phyloP scores from a whole-genome alignment of 2,888 invertebrate species.

The Trilocha varians region DNA sequence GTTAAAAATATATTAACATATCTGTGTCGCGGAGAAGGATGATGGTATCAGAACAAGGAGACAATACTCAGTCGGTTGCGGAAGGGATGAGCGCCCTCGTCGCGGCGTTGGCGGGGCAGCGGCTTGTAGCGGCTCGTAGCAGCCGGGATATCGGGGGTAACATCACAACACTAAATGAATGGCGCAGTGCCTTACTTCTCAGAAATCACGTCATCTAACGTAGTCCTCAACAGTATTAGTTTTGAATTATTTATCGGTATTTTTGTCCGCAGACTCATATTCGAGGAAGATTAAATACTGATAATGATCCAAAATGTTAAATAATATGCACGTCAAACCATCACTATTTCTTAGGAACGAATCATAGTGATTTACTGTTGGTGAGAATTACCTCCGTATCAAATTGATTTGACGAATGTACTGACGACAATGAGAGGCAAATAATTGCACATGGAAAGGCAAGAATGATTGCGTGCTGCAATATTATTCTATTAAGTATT shows the following conservation, averaged over 20 bases:
- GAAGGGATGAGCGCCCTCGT: conserved; percentile 21
- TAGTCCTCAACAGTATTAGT: too few relatives aligned
- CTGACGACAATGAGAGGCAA: conserved; percentile 10
- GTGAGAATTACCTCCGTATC: background rate
- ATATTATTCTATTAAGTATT: conserved; percentile 65
- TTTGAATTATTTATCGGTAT: too few relatives aligned
- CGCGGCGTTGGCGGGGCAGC: conserved; percentile 9
- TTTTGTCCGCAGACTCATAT: too few relatives aligned
- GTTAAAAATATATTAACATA: conserved; percentile 69
- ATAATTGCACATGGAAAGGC: conserved; percentile 4
- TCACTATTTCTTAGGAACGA: background rate
- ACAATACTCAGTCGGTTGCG: conserved; percentile 59
- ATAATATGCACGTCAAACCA: too few relatives aligned
- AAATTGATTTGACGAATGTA: background rate
- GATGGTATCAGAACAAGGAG: conserved; percentile 56
- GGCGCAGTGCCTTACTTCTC: background rate
- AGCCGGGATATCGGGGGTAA: background rate
- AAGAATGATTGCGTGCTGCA: conserved; percentile 56
- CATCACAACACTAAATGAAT: background rate
- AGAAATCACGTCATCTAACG: too few relatives aligned
- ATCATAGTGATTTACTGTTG: background rate
- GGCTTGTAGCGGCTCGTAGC: too few relatives aligned
- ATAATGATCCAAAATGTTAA: too few relatives aligned
- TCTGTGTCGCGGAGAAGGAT: conserved; percentile 62
- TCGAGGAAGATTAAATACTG: background rate